phyloP scores from a whole-genome alignment of 2,888 invertebrate genomes.

The Noctua comes region DNA sequence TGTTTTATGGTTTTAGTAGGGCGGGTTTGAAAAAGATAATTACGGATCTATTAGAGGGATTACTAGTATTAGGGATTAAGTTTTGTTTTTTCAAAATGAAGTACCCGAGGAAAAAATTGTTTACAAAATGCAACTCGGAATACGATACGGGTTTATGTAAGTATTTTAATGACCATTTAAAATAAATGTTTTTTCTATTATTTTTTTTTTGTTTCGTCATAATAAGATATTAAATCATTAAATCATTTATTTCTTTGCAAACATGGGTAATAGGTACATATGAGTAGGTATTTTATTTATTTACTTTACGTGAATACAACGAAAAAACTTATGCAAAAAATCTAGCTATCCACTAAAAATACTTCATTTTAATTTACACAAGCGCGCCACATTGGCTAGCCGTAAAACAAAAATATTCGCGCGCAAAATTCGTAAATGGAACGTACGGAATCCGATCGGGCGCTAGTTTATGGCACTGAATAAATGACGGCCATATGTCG shows the following conservation, averaged over 20 bases:
- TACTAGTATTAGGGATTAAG: neutral
- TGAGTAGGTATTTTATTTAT: neutral
- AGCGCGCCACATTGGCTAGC: slow-evolving; percentile 38
- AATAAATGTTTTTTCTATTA: neutral
- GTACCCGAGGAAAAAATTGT: slow-evolving; percentile 82
- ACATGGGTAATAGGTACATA: too few species aligned
- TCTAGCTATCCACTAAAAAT: neutral
- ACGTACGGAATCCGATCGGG: slow-evolving; percentile 70
- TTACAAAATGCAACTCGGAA: slow-evolving; percentile 73
- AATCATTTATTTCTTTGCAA: too few species aligned
- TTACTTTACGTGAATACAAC: neutral
- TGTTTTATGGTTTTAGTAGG: slow-evolving; percentile 44
- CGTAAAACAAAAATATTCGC: slow-evolving; percentile 71
- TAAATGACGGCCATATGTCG: slow-evolving; percentile 77
- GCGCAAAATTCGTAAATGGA: slow-evolving; percentile 70
- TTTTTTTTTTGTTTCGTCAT: neutral
- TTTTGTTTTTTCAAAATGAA: slow-evolving; percentile 77
- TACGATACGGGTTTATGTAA: slow-evolving; percentile 80
- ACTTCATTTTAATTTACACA: slow-evolving; percentile 7
- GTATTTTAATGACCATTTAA: slow-evolving; percentile 63
- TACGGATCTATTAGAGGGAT: too few species aligned
- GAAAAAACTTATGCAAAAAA: neutral
- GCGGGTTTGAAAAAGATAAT: neutral
- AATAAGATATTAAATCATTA: too few species aligned
- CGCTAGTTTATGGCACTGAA: slow-evolving; percentile 63